These are phyloP conservation scores for Zootoca vivipara DNA, from an alignment of 2,113 vertebrate genomes.

Conservation along the genomic window DNA sequence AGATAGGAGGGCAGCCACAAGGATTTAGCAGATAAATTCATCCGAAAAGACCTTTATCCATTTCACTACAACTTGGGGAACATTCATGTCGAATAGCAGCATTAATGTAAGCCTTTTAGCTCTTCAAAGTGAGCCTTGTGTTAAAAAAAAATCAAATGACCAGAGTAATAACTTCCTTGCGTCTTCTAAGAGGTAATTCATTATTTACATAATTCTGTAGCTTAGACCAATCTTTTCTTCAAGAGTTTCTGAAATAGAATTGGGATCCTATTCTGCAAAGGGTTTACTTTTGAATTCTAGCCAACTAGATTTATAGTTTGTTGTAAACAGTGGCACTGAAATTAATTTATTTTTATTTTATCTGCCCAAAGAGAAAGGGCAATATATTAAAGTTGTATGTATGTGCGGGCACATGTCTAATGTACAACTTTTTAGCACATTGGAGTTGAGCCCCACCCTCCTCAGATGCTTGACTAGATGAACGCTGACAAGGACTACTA, in stretches of 20 bases:
- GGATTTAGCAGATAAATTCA: slow-evolving; percentile 89
- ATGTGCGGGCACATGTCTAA: slow-evolving; percentile 28
- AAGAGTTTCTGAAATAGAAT: slow-evolving; percentile 67
- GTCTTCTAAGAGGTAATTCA: slow-evolving; percentile 74
- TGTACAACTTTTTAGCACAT: not conserved
- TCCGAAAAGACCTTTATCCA: slow-evolving; percentile 83
- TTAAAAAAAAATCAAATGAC: slow-evolving; percentile 63
- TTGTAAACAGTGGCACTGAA: slow-evolving; percentile 72
- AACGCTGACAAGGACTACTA: slow-evolving; percentile 47
- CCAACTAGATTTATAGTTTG: slow-evolving; percentile 64
- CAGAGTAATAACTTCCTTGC: slow-evolving; percentile 72
- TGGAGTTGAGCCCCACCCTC: not conserved
- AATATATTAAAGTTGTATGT: slow-evolving; percentile 51
- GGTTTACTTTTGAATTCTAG: slow-evolving; percentile 70
- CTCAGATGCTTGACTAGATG: slow-evolving; percentile 29
- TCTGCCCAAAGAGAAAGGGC: slow-evolving; percentile 65
- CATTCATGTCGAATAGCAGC: slow-evolving; percentile 75
- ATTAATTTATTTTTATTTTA: slow-evolving; percentile 71
- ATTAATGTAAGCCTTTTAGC: slow-evolving; percentile 78
- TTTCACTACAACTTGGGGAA: slow-evolving; percentile 82
- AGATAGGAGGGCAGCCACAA: slow-evolving; percentile 86
- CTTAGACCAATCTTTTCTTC: slow-evolving; percentile 67
- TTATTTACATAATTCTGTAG: slow-evolving; percentile 76
- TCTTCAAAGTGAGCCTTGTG: slow-evolving; percentile 75
- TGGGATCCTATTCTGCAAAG: slow-evolving; percentile 55